A percentile compares a stretch with the other conserved stretches of the same genome.
Conservation (phyloP, 2,888 invertebrate genomes). For the Biston stratarius region DNA sequence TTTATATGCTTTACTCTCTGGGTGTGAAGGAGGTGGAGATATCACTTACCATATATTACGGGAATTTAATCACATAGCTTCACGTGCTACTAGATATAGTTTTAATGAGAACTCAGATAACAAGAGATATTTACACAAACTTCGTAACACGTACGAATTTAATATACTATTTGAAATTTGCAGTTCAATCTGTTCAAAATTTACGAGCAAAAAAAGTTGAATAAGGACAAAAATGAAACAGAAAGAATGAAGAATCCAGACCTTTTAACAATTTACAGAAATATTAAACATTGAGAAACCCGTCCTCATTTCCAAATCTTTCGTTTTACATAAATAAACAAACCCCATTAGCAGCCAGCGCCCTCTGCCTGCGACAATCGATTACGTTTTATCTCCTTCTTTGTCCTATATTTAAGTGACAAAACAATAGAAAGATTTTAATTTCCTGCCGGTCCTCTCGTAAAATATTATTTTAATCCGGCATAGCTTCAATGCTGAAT, state of each 20-base stretch:
- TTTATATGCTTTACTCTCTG: too few species aligned
- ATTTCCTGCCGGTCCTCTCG: constrained; percentile 72
- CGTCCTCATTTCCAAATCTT: constrained; percentile 28
- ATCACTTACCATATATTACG: too few species aligned
- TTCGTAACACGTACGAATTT: constrained; percentile 5
- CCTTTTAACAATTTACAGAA: constrained; percentile 26
- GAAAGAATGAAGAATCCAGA: constrained; percentile 2
- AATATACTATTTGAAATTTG: background rate
- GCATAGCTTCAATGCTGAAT: constrained; percentile 67
- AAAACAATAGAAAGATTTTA: constrained; percentile 76
- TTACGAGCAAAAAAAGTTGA: background rate
- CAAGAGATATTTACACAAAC: background rate
- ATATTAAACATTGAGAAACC: constrained; percentile 18
- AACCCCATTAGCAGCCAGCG: constrained; percentile 36
- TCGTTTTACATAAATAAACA: constrained; percentile 40
- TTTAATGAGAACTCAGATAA: background rate
- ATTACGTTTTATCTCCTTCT: constrained; percentile 51
- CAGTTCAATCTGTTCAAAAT: background rate
- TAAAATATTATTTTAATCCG: constrained; percentile 80
- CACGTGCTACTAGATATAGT: background rate
- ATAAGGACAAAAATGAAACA: constrained; percentile 7
- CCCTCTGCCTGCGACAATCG: constrained; percentile 37
- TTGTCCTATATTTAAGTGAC: constrained; percentile 61
- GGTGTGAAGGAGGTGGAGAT: too few species aligned
- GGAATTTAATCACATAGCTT: too few species aligned